Conservation (phyloP, 2,888 invertebrate genomes). For the Chironomus riparius region DNA sequence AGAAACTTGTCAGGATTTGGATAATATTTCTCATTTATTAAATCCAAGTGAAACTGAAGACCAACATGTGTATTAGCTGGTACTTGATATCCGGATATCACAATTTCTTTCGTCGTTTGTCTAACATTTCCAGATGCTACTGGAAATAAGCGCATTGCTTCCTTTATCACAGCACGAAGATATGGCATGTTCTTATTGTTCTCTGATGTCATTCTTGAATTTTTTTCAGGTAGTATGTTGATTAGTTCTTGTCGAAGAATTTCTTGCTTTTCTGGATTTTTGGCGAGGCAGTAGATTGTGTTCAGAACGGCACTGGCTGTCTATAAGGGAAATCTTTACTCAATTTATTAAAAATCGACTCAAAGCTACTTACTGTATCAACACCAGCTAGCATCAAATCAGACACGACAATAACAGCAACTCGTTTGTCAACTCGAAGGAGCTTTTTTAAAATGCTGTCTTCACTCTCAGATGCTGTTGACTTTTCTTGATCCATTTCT, state of each 20-base stretch:
- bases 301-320: neutral
- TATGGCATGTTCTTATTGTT: constrained; percentile 48
- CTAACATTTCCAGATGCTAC: constrained; percentile 51
- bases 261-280: constrained; percentile 53
- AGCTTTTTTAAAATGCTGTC: constrained; percentile 47
- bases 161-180: constrained; percentile 62
- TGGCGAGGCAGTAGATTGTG: constrained; percentile 48
- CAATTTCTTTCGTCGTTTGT: constrained; percentile 46
- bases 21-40: constrained; percentile 51
- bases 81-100: constrained; percentile 53
- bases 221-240: constrained; percentile 40
- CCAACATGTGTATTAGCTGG: constrained; percentile 48
- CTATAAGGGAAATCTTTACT: neutral
- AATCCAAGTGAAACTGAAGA: constrained; percentile 52
- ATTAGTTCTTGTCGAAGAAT: constrained; percentile 51
- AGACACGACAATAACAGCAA: constrained; percentile 48
- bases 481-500: constrained; percentile 26
- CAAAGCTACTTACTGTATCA: constrained; percentile 47
- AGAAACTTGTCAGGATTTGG: constrained; percentile 48
- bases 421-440: constrained; percentile 43
- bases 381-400: constrained; percentile 53
- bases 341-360: too few relatives aligned
- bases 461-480: constrained; percentile 31
- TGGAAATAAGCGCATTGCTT: constrained; percentile 55
- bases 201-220: constrained; percentile 40